These are phyloP conservation scores for Epistrophe eligans DNA, from an alignment of 2,888 invertebrate genomes.

Conservation along the genomic window DNA sequence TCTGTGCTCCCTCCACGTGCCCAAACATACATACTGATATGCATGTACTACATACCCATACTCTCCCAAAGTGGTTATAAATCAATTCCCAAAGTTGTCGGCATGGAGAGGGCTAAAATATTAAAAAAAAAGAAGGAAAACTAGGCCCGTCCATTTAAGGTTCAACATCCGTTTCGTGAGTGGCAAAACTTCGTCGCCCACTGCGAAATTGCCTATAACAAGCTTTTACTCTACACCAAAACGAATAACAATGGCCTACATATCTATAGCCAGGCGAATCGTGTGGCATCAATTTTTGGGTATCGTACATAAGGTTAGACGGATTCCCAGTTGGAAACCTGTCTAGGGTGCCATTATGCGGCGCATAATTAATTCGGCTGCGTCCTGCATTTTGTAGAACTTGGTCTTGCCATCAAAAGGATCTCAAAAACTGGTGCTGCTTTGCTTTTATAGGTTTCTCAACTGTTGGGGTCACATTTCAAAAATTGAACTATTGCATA, in stretches of 20 bases:
- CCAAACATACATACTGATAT: neutral
- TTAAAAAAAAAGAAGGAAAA: slow-evolving; percentile 10
- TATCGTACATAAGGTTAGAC: neutral
- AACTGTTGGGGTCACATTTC: slow-evolving; percentile 55
- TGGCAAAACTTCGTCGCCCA: slow-evolving; percentile 55
- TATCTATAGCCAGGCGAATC: neutral
- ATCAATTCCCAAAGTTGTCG: slow-evolving; percentile 67
- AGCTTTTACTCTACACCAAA: slow-evolving; percentile 28
- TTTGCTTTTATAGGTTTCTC: slow-evolving; percentile 36
- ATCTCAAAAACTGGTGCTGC: slow-evolving; percentile 26
- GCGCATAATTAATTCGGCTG: slow-evolving; percentile 66
- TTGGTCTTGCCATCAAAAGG: slow-evolving; percentile 21
- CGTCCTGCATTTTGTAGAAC: slow-evolving; percentile 53
- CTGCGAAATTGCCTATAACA: slow-evolving; percentile 48
- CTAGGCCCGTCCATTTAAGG: slow-evolving; percentile 23
- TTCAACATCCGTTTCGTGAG: slow-evolving; percentile 34
- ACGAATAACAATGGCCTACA: slow-evolving; percentile 47
- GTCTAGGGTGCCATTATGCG: slow-evolving; percentile 54
- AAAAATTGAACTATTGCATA: slow-evolving; percentile 62
- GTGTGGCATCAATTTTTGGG: slow-evolving; percentile 54
- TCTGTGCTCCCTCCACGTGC: neutral
- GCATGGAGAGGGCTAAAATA: slow-evolving; percentile 22
- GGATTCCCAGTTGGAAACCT: slow-evolving; percentile 1
- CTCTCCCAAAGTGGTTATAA: slow-evolving; percentile 64
- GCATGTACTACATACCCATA: slow-evolving; percentile 18